Conservation (phyloP, 2,888 invertebrate species). For the Ypsolopha sequella region DNA sequence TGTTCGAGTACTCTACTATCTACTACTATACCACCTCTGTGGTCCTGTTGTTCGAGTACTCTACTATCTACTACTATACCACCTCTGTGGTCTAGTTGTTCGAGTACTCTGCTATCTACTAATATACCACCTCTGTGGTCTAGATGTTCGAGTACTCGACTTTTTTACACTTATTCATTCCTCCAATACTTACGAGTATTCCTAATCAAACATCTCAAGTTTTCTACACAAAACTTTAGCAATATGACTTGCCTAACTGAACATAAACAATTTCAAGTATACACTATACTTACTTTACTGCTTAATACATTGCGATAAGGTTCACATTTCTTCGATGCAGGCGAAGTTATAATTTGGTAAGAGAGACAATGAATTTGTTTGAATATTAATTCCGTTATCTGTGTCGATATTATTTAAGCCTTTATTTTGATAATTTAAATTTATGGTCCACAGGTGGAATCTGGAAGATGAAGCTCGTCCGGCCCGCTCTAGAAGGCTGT, state of each 20-base stretch:
- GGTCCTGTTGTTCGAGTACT: not conserved
- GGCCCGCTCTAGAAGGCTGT: no score
- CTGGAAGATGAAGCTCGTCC: no score
- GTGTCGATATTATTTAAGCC: not conserved
- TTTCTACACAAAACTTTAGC: not conserved
- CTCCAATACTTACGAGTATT: not conserved
- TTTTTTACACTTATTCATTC: no score
- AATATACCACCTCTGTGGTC: no score
- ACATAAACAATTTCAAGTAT: not conserved
- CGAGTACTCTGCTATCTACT: no score
- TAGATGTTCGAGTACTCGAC: no score
- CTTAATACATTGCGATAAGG: not conserved
- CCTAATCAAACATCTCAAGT: not conserved
- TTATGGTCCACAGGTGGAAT: no score
- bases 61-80: not conserved
- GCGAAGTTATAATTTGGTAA: not conserved
- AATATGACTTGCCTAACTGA: not conserved
- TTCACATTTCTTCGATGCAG: not conserved
- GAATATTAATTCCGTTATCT: not conserved
- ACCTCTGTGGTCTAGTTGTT: no score
- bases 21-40: no score
- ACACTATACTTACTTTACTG: not conserved
- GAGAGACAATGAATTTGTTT: not conserved
- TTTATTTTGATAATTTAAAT: not conserved
- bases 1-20: no score